Percentiles rank a stretch among this genome's conserved stretches.
Evolutionary conservation across 2,888 invertebrate species (phyloP).

Genomic region (Megamerina dolium): DNA sequence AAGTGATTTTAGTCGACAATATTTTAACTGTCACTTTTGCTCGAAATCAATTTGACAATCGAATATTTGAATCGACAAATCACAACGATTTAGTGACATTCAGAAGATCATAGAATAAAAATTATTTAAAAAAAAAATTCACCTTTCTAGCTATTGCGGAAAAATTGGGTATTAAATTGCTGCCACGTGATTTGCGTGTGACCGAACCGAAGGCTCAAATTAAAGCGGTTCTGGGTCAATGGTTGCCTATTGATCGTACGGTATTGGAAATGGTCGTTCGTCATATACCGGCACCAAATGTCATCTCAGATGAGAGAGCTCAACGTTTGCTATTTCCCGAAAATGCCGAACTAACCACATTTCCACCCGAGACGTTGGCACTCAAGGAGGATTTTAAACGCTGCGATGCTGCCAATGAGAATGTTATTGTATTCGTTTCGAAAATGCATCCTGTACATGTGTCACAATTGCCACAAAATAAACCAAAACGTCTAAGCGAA

Average conservation of each 20-base stretch:
- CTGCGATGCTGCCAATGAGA: slow-evolving; percentile 67
- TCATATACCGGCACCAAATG: slow-evolving; percentile 75
- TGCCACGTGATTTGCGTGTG: slow-evolving; percentile 69
- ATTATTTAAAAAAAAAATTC: not conserved
- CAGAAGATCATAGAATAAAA: slow-evolving; percentile 1
- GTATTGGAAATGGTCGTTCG: slow-evolving; percentile 77
- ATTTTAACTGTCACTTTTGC: not conserved
- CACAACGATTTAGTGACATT: not conserved
- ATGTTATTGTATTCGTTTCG: slow-evolving; percentile 50
- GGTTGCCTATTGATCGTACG: slow-evolving; percentile 79
- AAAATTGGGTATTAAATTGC: slow-evolving; percentile 70
- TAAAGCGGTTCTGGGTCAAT: slow-evolving; percentile 76
- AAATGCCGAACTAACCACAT: slow-evolving; percentile 60
- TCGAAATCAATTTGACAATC: no score
- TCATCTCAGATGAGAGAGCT: slow-evolving; percentile 68
- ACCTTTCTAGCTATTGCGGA: slow-evolving; percentile 53
- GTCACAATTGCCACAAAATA: slow-evolving; percentile 70
- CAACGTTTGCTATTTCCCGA: slow-evolving; percentile 76
- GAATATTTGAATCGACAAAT: no score
- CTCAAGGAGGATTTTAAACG: slow-evolving; percentile 64
- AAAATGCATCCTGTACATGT: slow-evolving; percentile 79
- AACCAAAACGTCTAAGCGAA: slow-evolving; percentile 66
- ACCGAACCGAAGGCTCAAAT: slow-evolving; percentile 73
- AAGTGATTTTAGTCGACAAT: slow-evolving; percentile 1
- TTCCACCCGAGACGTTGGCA: slow-evolving; percentile 63